Evolutionary conservation across 2,888 invertebrate genomes (phyloP).

Genomic region (Xestia c-nigrum): DNA sequence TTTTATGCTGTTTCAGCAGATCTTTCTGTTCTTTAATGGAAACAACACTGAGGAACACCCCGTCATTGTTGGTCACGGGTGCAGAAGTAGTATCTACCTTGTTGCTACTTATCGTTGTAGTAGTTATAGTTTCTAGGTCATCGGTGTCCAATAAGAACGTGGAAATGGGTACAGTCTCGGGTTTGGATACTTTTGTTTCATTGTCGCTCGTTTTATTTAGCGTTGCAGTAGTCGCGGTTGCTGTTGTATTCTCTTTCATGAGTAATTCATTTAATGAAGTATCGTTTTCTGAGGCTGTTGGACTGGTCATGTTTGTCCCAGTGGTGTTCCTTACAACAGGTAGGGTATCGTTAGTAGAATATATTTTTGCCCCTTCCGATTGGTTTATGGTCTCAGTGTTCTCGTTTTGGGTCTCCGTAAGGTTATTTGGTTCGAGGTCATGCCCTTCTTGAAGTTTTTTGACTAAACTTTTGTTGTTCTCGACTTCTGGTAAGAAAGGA

Average conservation of each 20-base stretch:
- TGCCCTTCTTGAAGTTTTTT: constrained; percentile 91
- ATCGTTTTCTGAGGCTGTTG: constrained; percentile 65
- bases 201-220: constrained; percentile 10
- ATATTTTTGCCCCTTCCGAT: constrained; percentile 58
- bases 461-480: constrained; percentile 91
- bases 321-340: constrained; percentile 43
- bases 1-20: constrained; percentile 76
- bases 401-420: constrained; percentile 87
- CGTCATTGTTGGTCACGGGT: constrained; percentile 64
- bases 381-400: constrained; percentile 74
- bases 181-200: constrained; percentile 39
- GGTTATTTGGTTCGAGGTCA: constrained; percentile 83
- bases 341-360: constrained; percentile 46
- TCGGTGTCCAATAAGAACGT: constrained; percentile 85
- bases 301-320: constrained; percentile 42
- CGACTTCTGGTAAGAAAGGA: constrained; percentile 92
- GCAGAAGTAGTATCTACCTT: constrained; percentile 59
- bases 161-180: constrained; percentile 74
- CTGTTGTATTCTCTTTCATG: constrained; percentile 64
- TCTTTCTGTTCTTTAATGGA: constrained; percentile 79
- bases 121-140: constrained; percentile 76
- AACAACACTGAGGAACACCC: constrained; percentile 82
- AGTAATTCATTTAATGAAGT: constrained; percentile 69
- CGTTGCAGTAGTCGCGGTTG: constrained; percentile 12
- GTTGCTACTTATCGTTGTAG: constrained; percentile 58